A percentile compares a stretch with the other conserved stretches of the same genome.
phyloP scores from a whole-genome alignment of 1,140 invertebrate species.

The Penaeus japonicus region DNA sequence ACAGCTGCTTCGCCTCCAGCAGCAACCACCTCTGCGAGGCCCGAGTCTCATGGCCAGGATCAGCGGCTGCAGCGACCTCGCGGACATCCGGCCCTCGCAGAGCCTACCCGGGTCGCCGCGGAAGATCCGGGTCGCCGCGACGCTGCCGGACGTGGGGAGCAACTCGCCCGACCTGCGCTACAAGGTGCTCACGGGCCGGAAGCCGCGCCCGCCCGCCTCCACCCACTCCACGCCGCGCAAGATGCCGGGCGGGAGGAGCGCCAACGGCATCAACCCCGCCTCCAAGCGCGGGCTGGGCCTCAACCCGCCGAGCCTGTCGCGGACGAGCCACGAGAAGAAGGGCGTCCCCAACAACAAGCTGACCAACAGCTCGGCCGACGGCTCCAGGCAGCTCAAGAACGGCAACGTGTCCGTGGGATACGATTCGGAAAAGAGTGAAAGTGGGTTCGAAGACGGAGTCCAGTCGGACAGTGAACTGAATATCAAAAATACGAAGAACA shows the following conservation, averaged over 20 bases:
- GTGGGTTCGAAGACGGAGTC: conserved; percentile 48
- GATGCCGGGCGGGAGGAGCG: conserved; percentile 38
- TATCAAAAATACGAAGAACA: conserved; percentile 54
- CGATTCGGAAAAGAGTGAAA: conserved; percentile 49
- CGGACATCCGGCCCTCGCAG: conserved; percentile 49
- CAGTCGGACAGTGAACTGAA: conserved; percentile 51
- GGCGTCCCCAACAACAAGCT: conserved; percentile 24
- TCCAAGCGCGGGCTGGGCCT: conserved; percentile 16
- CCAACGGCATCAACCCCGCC: conserved; percentile 24
- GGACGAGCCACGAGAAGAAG: background rate
- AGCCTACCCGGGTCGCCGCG: conserved; percentile 55
- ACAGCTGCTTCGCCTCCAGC: background rate
- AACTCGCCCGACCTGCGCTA: conserved; percentile 57
- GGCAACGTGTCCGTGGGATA: conserved; percentile 13
- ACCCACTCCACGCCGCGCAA: conserved; percentile 39
- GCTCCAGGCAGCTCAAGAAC: background rate
- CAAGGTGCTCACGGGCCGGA: conserved; percentile 41
- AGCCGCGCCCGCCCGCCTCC: conserved; percentile 34
- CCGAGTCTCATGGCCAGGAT: conserved; percentile 50
- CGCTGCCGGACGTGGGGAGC: conserved; percentile 56
- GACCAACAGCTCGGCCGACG: background rate
- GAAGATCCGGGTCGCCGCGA: conserved; percentile 57
- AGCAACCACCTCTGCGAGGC: conserved; percentile 11
- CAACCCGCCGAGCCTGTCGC: background rate
- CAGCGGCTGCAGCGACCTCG: conserved; percentile 39